Evolutionary conservation across 2,888 invertebrate genomes (phyloP), one percentile per base, ranked within the genome.

Genomic region (Macropis europaea): DNA sequence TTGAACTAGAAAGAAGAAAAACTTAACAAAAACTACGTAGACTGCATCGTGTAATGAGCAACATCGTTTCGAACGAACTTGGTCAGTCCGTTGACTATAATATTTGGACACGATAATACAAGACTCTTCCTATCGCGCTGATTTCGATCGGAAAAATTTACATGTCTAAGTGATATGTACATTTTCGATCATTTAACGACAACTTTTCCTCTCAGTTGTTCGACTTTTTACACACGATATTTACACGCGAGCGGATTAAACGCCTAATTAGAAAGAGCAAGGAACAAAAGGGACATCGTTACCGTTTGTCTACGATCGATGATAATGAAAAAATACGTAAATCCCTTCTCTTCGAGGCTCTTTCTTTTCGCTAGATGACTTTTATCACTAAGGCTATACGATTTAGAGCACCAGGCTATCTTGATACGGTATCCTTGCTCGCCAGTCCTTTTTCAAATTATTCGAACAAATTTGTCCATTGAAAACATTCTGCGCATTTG

Each of bases 31-130:
- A 53, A 57, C 40, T 60, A 28, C 56, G 17, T 66, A 22, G 62
- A 66, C 66, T 63, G 62, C 62, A 11, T 57, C 43, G 38, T 62
- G 66, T 47, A 73, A 71, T 78, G 79, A 79, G 79, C 79, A 79
- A 79, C 69, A 57, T 69, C 54, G 61, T 63, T 78, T 69, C 61
- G 30, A 50, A 75, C 71, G 52, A 69, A 50, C 68, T 36, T 13
- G n/a, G 11, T 7, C 24, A 42, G 48, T 13, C 26, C 68, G 54
- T 56, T 62, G 66, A 73, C 66, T 71, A 73, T 53, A 47, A 47
- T 24, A 7, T 71, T 71, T 71, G 69, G 54, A 68, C 53, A 57
- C 32, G 50, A 60, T 53, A 47, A 63, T 57, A 47, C 19, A 42
- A 50, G 26, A 54, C 45, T 63, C 50, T 38, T 54, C 36, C 24